These are phyloP conservation scores for Andrena fulva DNA, from an alignment of 2,888 invertebrate species.

Conservation along the genomic window DNA sequence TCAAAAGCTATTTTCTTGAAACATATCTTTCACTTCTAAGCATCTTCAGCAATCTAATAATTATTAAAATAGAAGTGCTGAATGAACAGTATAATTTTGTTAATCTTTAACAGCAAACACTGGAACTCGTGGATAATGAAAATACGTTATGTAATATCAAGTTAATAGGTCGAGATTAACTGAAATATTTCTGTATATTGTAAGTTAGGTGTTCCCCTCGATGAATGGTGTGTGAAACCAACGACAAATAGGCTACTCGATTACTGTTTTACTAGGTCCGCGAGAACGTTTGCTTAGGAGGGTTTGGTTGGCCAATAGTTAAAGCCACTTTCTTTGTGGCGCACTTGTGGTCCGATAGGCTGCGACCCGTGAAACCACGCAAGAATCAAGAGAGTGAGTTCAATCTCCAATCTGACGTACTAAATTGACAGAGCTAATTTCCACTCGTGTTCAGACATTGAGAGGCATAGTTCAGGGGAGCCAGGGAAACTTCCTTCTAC, in stretches of 20 bases:
- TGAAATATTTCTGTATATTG: not conserved
- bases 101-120: too few relatives aligned
- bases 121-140: too few relatives aligned
- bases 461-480: too few relatives aligned
- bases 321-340: constrained; percentile 60
- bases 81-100: too few relatives aligned
- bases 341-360: constrained; percentile 39
- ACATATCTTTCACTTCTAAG: too few relatives aligned
- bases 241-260: constrained; percentile 46
- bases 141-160: too few relatives aligned
- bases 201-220: not conserved
- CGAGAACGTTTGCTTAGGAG: constrained; percentile 67
- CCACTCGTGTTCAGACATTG: too few relatives aligned
- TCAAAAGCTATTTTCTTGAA: too few relatives aligned
- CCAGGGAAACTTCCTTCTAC: too few relatives aligned
- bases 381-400: constrained; percentile 3
- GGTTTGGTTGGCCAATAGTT: constrained; percentile 58
- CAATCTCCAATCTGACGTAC: not conserved
- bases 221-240: constrained; percentile 20
- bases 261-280: constrained; percentile 50
- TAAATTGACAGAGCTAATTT: not conserved
- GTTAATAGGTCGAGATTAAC: too few relatives aligned
- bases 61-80: too few relatives aligned
- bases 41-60: too few relatives aligned
- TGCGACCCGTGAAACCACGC: constrained; percentile 27